Conservation (phyloP, 53 echinoderm and acorn worm species). For the Temnopleurus reevesii region DNA sequence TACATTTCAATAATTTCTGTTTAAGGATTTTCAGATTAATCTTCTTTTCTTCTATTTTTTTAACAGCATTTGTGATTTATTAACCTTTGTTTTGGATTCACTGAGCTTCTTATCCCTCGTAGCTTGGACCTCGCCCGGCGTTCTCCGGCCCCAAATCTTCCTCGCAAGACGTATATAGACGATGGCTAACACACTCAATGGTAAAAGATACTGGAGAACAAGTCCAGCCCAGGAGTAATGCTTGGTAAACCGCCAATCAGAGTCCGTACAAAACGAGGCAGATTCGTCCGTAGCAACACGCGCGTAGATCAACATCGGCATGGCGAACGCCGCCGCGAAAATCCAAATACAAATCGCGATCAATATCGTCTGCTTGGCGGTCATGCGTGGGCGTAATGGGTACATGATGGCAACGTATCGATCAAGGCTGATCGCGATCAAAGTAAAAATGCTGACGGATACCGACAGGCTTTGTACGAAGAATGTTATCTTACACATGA, state of each 20-base stretch:
- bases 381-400: conserved; percentile 89
- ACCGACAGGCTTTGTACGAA: conserved; percentile 86
- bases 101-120: conserved; percentile 82
- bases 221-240: conserved; percentile 75
- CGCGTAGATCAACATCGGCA: conserved; percentile 83
- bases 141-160: conserved; percentile 85
- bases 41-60: no score
- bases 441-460: conserved; percentile 90
- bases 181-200: conserved; percentile 68
- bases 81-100: conserved; percentile 90
- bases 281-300: conserved; percentile 53
- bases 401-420: conserved; percentile 93
- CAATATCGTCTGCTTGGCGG: conserved; percentile 70
- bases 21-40: no score
- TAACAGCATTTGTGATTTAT: no score
- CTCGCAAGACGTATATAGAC: conserved; percentile 81
- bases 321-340: conserved; percentile 73
- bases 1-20: no score
- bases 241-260: conserved; percentile 58
- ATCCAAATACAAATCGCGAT: conserved; percentile 82
- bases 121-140: conserved; percentile 88
- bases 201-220: conserved; percentile 81
- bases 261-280: conserved; percentile 76
- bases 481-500: conserved; percentile 84
- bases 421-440: conserved; percentile 92